phyloP scores from a whole-genome alignment of 2,113 vertebrate species.

The Nipponia nippon region DNA sequence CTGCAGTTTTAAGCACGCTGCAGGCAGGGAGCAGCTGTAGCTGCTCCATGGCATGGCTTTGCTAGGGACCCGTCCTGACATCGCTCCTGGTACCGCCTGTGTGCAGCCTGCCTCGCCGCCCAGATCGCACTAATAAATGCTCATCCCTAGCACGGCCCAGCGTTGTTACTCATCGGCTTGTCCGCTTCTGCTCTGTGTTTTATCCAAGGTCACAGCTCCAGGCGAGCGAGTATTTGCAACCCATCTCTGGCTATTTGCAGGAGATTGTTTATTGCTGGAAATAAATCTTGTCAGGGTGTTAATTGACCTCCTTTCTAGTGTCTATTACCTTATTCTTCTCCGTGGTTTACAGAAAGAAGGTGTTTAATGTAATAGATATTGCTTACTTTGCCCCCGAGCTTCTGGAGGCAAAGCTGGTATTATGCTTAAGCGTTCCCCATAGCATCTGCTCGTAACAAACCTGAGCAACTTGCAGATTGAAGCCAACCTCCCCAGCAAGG shows the following conservation, averaged over 20 bases:
- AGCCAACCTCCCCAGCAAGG: background rate
- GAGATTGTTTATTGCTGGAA: background rate
- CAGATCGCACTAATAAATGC: background rate
- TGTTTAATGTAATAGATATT: background rate
- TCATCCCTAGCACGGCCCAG: background rate
- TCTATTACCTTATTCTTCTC: background rate
- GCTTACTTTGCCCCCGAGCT: background rate
- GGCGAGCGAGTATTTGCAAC: background rate
- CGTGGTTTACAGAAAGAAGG: background rate
- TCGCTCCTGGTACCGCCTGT: background rate
- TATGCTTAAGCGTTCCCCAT: background rate
- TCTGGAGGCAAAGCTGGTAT: background rate
- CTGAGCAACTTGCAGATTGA: background rate
- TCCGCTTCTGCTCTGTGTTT: background rate
- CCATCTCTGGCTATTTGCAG: background rate
- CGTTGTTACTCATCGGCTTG: background rate
- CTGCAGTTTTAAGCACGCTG: background rate
- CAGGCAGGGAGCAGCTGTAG: background rate
- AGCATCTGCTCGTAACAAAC: background rate
- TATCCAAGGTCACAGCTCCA: background rate
- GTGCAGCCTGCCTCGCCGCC: background rate
- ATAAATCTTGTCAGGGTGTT: background rate
- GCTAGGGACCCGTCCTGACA: accelerated
- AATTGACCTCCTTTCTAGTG: background rate
- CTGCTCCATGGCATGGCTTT: background rate